phyloP scores from a whole-genome alignment of 1,140 invertebrate genomes.

The Hypothenemus hampei region DNA sequence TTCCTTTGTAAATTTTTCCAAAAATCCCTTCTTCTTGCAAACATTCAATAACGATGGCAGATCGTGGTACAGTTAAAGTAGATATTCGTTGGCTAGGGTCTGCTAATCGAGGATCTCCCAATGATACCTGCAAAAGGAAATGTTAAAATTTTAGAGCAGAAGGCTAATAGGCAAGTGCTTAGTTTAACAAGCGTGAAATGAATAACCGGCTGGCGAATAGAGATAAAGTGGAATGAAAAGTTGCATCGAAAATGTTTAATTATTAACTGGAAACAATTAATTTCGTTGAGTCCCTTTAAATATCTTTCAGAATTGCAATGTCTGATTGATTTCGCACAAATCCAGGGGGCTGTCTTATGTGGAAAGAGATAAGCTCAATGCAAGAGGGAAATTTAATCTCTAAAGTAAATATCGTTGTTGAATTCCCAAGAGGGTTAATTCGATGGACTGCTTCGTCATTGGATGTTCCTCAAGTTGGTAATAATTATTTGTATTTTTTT shows the following conservation, averaged over 20 bases:
- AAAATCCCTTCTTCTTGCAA: slow-evolving; percentile 76
- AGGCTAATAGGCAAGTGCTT: background rate
- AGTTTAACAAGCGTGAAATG: background rate
- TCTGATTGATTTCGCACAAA: slow-evolving; percentile 27
- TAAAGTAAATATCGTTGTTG: slow-evolving; percentile 27
- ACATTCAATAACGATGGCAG: slow-evolving; percentile 58
- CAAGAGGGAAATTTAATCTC: slow-evolving; percentile 26
- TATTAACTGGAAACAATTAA: slow-evolving; percentile 18
- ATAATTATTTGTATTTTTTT: too few species aligned
- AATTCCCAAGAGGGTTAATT: slow-evolving; percentile 24
- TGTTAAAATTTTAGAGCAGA: too few species aligned
- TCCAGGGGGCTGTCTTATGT: slow-evolving; percentile 18
- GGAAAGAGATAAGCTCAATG: slow-evolving; percentile 23
- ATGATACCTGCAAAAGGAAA: slow-evolving; percentile 32
- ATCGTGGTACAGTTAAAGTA: slow-evolving; percentile 59
- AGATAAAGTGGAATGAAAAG: slow-evolving; percentile 13
- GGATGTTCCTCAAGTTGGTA: too few species aligned
- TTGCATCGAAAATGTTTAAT: background rate
- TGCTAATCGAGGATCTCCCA: slow-evolving; percentile 41
- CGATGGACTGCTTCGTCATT: slow-evolving; percentile 19
- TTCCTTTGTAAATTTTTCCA: slow-evolving; percentile 72
- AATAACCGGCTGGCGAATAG: background rate
- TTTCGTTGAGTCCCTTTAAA: slow-evolving; percentile 14
- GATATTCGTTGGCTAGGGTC: slow-evolving; percentile 65
- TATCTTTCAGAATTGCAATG: slow-evolving; percentile 13